These are phyloP conservation scores for Perca fluviatilis DNA, from an alignment of 2,113 vertebrate genomes.

Conservation along the genomic window DNA sequence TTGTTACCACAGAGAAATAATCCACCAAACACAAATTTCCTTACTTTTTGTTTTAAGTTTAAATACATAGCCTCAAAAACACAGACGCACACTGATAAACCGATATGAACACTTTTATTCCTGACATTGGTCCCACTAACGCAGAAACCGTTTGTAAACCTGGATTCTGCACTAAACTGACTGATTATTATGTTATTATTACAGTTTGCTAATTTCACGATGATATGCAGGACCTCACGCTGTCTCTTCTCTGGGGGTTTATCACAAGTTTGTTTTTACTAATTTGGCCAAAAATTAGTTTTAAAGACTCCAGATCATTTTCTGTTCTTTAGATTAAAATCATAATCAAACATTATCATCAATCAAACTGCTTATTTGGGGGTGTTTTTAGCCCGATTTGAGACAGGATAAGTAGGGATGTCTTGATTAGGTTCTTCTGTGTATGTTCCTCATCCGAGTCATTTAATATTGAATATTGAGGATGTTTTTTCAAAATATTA, in stretches of 20 bases:
- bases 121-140: neutral
- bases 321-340: slow-evolving; percentile 1
- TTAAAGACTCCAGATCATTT: neutral
- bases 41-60: too few relatives aligned
- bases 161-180: neutral
- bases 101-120: too few relatives aligned
- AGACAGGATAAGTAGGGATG: slow-evolving; percentile 9
- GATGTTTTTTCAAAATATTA: neutral
- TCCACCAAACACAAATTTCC: too few relatives aligned
- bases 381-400: neutral
- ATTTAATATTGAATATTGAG: neutral
- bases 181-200: neutral
- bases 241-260: neutral
- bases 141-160: neutral
- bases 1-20: too few relatives aligned
- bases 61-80: neutral
- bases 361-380: neutral
- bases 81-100: neutral
- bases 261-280: neutral
- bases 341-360: slow-evolving; percentile 18
- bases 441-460: neutral
- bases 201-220: neutral
- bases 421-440: neutral
- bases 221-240: neutral
- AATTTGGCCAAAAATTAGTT: neutral